These are phyloP conservation scores for Lampropteryx suffumata DNA, from an alignment of 2,888 invertebrate genomes.

Conservation along the genomic window DNA sequence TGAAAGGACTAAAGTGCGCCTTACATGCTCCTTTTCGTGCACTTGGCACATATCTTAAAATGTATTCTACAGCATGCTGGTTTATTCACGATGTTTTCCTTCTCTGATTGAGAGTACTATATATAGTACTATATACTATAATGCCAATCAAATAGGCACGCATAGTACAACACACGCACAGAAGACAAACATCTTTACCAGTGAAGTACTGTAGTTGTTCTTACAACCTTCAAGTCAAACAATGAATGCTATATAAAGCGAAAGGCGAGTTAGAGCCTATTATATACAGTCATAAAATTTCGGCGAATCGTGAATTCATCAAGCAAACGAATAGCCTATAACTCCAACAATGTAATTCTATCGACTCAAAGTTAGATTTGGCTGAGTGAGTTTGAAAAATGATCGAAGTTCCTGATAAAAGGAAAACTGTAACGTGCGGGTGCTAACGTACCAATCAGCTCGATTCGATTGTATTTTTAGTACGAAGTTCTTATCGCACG, in stretches of 20 bases:
- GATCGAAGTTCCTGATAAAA: slow-evolving; percentile 18
- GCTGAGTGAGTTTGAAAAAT: slow-evolving; percentile 28
- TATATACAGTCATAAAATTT: slow-evolving; percentile 35
- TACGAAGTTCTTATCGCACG: no score
- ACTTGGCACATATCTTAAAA: no score
- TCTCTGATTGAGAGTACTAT: no score
- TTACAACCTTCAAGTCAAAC: slow-evolving; percentile 9
- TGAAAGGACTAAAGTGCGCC: no score
- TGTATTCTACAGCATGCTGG: no score
- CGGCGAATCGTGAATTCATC: slow-evolving; percentile 38
- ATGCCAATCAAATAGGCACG: no score
- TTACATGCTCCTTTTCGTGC: no score
- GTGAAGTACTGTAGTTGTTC: background rate
- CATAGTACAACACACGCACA: no score
- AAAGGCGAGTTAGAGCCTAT: slow-evolving; percentile 21
- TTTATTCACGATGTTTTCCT: no score
- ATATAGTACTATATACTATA: no score
- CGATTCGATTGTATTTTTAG: no score
- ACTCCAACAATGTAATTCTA: slow-evolving; percentile 52
- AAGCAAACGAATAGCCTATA: slow-evolving; percentile 38
- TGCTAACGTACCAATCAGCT: background rate
- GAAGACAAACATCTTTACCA: background rate
- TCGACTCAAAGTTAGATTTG: slow-evolving; percentile 50
- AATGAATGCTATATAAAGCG: slow-evolving; percentile 17
- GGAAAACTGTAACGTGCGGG: background rate